Conservation (phyloP, 2,113 vertebrate species). For the Todiramphus chloris region DNA sequence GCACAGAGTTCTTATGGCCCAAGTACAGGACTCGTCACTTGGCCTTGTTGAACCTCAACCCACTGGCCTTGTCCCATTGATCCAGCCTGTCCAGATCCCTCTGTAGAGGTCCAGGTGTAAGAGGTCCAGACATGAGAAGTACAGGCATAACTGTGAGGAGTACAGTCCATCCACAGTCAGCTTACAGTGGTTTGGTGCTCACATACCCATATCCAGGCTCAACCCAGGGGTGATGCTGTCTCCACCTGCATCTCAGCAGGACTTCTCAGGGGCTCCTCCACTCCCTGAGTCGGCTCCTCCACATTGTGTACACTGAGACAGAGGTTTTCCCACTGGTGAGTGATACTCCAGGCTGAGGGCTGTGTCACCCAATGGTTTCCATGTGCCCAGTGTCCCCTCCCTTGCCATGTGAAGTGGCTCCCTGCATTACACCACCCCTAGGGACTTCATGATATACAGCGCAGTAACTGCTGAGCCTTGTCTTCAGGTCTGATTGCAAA, state of each 20-base stretch:
- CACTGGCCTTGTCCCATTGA: no score
- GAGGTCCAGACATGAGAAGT: background rate
- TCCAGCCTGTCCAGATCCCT: no score
- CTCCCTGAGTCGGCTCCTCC: background rate
- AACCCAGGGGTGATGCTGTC: background rate
- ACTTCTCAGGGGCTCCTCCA: fast-evolving
- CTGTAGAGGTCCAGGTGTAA: no score
- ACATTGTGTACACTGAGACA: fast-evolving
- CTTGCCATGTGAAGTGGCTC: no score
- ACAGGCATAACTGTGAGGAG: fast-evolving
- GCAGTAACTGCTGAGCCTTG: background rate
- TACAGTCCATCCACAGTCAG: fast-evolving
- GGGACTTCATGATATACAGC: fast-evolving
- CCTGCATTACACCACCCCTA: fast-evolving
- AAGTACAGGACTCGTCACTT: no score
- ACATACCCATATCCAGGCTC: fast-evolving
- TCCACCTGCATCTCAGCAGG: background rate
- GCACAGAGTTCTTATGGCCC: no score
- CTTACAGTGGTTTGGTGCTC: background rate
- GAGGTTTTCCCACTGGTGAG: background rate
- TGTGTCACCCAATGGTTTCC: background rate
- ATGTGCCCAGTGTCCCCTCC: background rate
- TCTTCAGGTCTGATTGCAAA: background rate
- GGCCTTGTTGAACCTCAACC: no score
- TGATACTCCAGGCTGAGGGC: background rate